Base-by-base conservation (phyloP, 2,888 invertebrate species). In the Eubasilissa splendida region DNA sequence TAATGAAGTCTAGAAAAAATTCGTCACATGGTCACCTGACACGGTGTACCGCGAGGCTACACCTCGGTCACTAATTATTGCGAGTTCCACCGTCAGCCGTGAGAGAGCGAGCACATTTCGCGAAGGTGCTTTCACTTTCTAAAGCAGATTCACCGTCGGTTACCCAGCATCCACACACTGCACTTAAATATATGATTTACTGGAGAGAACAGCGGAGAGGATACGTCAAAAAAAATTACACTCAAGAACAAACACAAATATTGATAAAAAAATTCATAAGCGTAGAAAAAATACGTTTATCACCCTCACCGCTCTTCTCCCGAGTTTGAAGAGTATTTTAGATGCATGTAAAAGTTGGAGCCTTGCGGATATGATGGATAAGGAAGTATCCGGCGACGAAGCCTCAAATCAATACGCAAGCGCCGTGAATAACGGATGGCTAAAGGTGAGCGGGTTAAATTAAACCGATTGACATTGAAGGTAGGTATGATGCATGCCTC, bases 31-130 rank as follows among this genome's bases (percentile, higher is more conserved):
- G 71, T 56, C 31, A 71, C 71, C 71, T 33, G 12, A 58, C 50
- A 58, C 9, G 59, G 74, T 42, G 22, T 11, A 71, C 53, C 22
- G 56, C 56, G 74, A 11, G 63, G 53, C 56, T 74, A 63, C 76
- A 76, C 76, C 76, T 76, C 53, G 58, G 50, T 14, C 76, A 52
- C 63, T 76, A 76, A 76, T 76, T 76, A 70, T 70, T 54, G 42
- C 56, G n/a, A 42, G 59, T 54, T 56, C 65, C n/a, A 59, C 59
- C 76, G 52, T 50, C 74, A 22, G 63, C 68, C 77, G 77, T 77
- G 77, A 77, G 77, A 77, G 68, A 77, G 77, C 59, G 77, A 68
- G 33, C 77, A 77, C 77, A 77, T 77, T 77, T 77, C 77, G 68
- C 56, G 56, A 52, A 54, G 56, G 10, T 22, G 76, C 76, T 60